Conservation (phyloP, 1,140 invertebrate genomes). For the Nomia melanderi region DNA sequence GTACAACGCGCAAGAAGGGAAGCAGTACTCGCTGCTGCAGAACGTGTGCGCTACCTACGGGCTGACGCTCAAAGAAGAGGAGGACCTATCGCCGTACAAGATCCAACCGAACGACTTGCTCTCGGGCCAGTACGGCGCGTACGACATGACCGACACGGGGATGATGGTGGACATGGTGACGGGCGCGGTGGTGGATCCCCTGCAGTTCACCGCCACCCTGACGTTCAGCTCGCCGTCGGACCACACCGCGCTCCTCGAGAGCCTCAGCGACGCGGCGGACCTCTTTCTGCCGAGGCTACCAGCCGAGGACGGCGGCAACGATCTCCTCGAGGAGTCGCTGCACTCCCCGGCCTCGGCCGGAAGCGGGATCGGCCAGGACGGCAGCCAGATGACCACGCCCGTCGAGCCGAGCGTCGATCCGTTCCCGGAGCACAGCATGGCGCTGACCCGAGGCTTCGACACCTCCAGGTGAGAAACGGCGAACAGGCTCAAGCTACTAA, state of each 20-base stretch:
- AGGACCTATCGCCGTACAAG: conserved; percentile 88
- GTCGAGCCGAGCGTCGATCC: conserved; percentile 86
- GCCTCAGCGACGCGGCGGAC: conserved; percentile 87
- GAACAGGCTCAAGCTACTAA: too few species aligned
- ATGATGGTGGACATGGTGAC: conserved; percentile 91
- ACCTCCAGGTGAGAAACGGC: conserved; percentile 76
- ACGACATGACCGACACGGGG: conserved; percentile 86
- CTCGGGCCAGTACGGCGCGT: conserved; percentile 84
- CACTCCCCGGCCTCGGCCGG: conserved; percentile 78
- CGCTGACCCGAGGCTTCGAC: conserved; percentile 77
- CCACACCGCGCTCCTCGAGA: conserved; percentile 85
- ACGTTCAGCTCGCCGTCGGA: conserved; percentile 89
- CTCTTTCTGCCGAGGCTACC: conserved; percentile 86
- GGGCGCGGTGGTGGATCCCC: conserved; percentile 88
- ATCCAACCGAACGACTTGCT: conserved; percentile 83
- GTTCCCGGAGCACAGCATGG: conserved; percentile 85
- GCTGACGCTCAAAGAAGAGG: conserved; percentile 88
- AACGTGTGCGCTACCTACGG: conserved; percentile 88
- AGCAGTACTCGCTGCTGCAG: conserved; percentile 90
- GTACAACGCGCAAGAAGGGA: conserved; percentile 82
- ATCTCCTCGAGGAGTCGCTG: conserved; percentile 82
- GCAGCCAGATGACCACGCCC: conserved; percentile 83
- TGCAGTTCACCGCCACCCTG: conserved; percentile 90
- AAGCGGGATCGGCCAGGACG: conserved; percentile 83
- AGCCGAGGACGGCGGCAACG: conserved; percentile 83